Evolutionary conservation across 2,113 vertebrate genomes (phyloP).

Genomic region (Bambusicola thoracicus): DNA sequence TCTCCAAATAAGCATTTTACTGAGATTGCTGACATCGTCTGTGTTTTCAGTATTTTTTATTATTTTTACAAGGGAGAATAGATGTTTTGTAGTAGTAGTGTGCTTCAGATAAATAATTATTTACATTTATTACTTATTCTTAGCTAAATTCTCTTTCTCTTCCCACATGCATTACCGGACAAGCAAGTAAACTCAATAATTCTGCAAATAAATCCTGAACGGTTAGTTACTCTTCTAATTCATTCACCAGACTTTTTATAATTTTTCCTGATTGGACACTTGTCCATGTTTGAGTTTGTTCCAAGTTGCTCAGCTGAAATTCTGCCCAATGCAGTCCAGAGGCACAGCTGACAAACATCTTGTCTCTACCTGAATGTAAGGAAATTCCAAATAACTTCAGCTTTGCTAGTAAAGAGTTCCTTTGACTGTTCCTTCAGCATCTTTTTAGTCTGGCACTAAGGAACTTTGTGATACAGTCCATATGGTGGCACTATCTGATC

Average conservation of each 20-base stretch:
- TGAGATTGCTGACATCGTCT: not conserved
- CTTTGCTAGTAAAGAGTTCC: not conserved
- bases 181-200: not conserved
- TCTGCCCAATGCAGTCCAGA: not conserved
- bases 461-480: not conserved
- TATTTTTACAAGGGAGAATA: not conserved
- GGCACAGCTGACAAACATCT: not conserved
- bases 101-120: not conserved
- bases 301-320: not conserved
- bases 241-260: not conserved
- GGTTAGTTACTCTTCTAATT: not conserved
- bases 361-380: not conserved
- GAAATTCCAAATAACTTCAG: not conserved
- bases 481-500: constrained; percentile 27
- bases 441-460: not conserved
- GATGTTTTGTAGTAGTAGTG: not conserved
- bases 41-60: not conserved
- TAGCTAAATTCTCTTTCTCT: not conserved
- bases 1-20: not conserved
- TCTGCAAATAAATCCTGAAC: not conserved
- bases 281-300: not conserved
- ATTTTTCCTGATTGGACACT: not conserved
- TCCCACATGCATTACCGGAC: not conserved
- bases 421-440: not conserved
- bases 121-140: not conserved